Base-by-base conservation (phyloP, 2,888 invertebrate genomes). In the Parasteatoda lunata region DNA sequence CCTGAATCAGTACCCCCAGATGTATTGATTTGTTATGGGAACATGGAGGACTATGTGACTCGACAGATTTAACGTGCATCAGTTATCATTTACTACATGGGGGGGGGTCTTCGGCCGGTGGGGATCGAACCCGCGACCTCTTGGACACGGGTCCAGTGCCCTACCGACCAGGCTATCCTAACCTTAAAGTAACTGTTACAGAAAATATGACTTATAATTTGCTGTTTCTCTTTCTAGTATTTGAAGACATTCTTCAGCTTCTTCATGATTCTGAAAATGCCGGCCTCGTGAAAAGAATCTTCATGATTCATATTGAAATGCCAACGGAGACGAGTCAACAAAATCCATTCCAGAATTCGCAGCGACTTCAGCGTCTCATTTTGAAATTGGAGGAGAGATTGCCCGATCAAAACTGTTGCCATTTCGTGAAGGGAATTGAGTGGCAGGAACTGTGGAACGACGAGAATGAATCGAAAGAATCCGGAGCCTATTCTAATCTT, bases 261-360 rank as follows among this genome's bases (percentile, higher is more conserved):
- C 65, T 85, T 11, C 70, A 79, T 0, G 76, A 77, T n/a, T 48
- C 13, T 11, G 52, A 65, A 9, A 77, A 75, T 6, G 65, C 49
- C 5, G 15, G 3, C 11, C 15, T 76, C 13, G 64, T 47, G 30
- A 15, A 13, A 0, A 54, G 85, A n/a, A 80, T 80, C 3, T 66
- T 85, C n/a, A 76, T 85, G 30, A 45, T 80, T 15, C 85, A 80
- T 8, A 54, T 85, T 13, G 84, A 84, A 49, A 79, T 13, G 8
- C 72, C 79, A 0, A 49, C 79, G 7, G 64, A 59, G 0, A 48
- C 9, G 6, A 59, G 52, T 7, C 15, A 30, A 30, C 15, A 30
- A 30, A 30, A 30, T 30, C 30, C 30, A 30, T 30, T 30, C 30
- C 30, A 30, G 30, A 30, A 30, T 30, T 30, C 69, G 13, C 59